Conservation (phyloP, 2,797 vertebrate genomes). For the Catharus ustulatus region DNA sequence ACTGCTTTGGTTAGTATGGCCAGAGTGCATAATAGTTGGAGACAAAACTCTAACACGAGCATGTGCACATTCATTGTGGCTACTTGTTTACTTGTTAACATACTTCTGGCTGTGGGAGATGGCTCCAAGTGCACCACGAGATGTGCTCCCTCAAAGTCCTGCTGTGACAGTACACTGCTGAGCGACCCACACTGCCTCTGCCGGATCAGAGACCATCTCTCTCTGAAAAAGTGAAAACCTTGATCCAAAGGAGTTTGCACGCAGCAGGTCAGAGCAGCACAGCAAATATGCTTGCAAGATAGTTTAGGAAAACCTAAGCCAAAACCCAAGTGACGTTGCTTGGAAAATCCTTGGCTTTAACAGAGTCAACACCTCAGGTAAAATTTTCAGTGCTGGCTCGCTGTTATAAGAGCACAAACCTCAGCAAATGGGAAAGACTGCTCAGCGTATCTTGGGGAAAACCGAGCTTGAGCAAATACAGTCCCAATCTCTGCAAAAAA, state of each 20-base stretch:
- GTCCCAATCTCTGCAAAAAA: background rate
- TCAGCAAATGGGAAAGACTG: rapidly evolving
- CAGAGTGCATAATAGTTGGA: background rate
- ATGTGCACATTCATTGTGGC: background rate
- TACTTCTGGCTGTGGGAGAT: background rate
- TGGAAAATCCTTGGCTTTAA: background rate
- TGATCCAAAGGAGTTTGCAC: background rate
- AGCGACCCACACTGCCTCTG: rapidly evolving
- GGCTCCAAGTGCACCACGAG: background rate
- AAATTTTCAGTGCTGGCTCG: background rate
- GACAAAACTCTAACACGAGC: background rate
- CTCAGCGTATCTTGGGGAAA: background rate
- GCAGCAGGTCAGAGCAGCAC: background rate
- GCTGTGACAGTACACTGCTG: background rate
- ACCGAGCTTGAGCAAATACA: background rate
- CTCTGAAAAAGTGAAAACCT: background rate
- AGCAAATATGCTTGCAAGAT: background rate
- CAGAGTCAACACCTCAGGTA: rapidly evolving
- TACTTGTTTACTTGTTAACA: background rate
- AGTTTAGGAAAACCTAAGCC: background rate
- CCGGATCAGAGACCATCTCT: rapidly evolving
- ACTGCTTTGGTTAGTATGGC: background rate
- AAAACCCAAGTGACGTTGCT: background rate
- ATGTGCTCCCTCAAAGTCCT: rapidly evolving
- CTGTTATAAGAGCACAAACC: background rate